phyloP scores from a whole-genome alignment of 2,888 invertebrate genomes.

The Morinoia aosen region DNA sequence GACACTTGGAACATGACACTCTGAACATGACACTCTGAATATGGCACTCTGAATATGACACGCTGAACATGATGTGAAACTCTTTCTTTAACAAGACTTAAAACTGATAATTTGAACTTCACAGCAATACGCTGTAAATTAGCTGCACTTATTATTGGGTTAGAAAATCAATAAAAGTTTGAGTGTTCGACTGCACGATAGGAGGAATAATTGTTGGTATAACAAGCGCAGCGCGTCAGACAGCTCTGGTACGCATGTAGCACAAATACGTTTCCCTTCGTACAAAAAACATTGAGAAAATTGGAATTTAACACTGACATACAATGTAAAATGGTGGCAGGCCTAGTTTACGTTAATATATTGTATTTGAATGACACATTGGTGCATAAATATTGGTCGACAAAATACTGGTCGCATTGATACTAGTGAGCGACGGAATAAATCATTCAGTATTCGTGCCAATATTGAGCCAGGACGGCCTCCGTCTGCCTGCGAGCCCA shows the following conservation, averaged over 20 bases:
- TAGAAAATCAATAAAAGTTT: too few relatives aligned
- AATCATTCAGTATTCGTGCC: background rate
- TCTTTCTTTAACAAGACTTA: background rate
- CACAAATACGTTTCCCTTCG: background rate
- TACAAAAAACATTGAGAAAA: background rate
- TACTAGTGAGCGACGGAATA: background rate
- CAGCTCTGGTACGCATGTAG: too few relatives aligned
- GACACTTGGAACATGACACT: background rate
- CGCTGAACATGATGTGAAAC: background rate
- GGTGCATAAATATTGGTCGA: background rate
- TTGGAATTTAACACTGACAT: background rate
- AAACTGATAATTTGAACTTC: background rate
- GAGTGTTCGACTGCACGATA: too few relatives aligned
- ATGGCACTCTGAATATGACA: background rate
- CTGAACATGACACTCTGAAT: background rate
- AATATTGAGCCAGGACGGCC: background rate
- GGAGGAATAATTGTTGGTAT: too few relatives aligned
- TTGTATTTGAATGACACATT: background rate
- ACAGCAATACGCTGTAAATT: background rate
- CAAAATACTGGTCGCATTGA: background rate
- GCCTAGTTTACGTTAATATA: background rate
- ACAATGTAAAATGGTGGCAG: background rate
- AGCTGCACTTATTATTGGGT: too few relatives aligned
- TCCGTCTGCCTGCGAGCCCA: background rate
- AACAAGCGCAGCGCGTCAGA: too few relatives aligned